These are phyloP conservation scores for Nycticryphes semicollaris DNA, from an alignment of 2,113 vertebrate species.

Conservation along the genomic window DNA sequence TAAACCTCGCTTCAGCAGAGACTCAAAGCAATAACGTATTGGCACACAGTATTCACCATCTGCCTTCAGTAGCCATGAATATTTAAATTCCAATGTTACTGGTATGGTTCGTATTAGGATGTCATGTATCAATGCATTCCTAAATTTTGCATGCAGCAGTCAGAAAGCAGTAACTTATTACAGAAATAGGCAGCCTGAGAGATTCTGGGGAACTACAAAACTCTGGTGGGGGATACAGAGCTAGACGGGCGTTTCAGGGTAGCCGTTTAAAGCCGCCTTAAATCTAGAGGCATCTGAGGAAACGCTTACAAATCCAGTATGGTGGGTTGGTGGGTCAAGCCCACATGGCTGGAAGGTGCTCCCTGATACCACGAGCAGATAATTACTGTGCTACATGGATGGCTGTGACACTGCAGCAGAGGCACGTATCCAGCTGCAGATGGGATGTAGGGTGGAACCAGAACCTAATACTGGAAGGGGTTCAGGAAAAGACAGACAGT, in stretches of 20 bases:
- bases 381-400: neutral
- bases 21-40: conserved; percentile 72
- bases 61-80: conserved; percentile 69
- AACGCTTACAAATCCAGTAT: neutral
- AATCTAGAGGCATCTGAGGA: neutral
- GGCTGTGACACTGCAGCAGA: neutral
- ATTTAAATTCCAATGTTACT: conserved; percentile 57
- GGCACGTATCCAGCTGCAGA: conserved; percentile 38
- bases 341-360: neutral
- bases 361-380: neutral
- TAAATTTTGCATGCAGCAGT: conserved; percentile 48
- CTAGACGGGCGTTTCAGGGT: neutral
- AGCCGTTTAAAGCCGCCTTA: neutral
- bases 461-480: conserved; percentile 4
- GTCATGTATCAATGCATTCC: conserved; percentile 64
- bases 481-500: conserved; percentile 1
- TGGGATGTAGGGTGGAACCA: conserved; percentile 6
- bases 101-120: conserved; percentile 57
- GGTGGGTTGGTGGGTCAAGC: neutral
- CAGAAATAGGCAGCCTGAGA: neutral
- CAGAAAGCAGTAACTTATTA: neutral
- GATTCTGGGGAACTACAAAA: neutral
- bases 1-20: conserved; percentile 51
- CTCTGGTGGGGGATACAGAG: neutral
- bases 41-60: conserved; percentile 60